Evolutionary conservation across 2,888 invertebrate species (phyloP), one percentile per base, ranked within the genome.

Genomic region (Eremobia ochroleuca): DNA sequence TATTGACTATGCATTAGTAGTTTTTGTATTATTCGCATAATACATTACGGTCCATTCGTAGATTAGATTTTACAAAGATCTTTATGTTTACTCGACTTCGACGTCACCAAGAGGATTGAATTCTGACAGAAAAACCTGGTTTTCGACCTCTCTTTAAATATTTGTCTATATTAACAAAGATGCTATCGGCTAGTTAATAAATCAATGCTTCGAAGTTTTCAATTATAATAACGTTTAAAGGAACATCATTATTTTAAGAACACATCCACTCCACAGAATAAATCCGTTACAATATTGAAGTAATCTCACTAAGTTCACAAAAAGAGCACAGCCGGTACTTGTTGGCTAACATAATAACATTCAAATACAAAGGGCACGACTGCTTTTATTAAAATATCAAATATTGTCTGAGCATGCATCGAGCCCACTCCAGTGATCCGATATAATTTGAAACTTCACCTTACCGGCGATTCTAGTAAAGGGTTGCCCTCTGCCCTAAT

Each of bases 401-500:
- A 81, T 82, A 93, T 94, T 92, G 92, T 92, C 92, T 90, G 92
- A 93, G 92, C 93, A 92, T 95, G 96, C 95, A 94, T 90, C 92
- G 91, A 88, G 90, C 81, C 85, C 88, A 81, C 82, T 85, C 89
- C 91, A 91, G 92, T 92, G 92, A 93, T 92, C 93, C 92, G 93
- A 93, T 94, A 94, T 93, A 95, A 94, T 95, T 95, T 93, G 88
- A 94, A 94, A 95, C 94, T 94, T 96, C 93, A 93, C 94, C 93
- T 94, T 90, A 89, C 90, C 90, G 90, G 87, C 91, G 91, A 89
- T 92, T 91, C 92, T 92, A 92, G 93, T 89, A 94, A 94, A 96
- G 96, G 97, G 96, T 96, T 95, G 93, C 93, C 94, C 96, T 94
- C 92, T 95, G 96, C 96, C 97, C 95, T 96, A 96, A 96, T 96